Percentiles rank a stretch among this genome's conserved stretches.
phyloP scores from a whole-genome alignment of 2,797 vertebrate species.

The Coracias cyanogaster region DNA sequence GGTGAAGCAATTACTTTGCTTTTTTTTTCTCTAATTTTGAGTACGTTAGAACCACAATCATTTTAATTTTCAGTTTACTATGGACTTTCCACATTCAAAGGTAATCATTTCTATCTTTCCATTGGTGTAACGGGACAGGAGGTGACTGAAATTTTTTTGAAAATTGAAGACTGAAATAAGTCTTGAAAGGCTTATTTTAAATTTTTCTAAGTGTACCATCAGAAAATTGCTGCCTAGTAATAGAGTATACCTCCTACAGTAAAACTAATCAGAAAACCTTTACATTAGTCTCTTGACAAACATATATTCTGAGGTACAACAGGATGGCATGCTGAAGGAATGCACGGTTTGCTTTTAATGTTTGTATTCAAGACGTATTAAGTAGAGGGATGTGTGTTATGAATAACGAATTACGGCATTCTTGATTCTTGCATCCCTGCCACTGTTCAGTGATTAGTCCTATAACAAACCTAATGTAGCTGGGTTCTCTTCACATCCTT shows the following conservation, averaged over 20 bases:
- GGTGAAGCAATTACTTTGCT: background rate
- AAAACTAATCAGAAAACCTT: slow-evolving; percentile 17
- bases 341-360: background rate
- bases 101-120: background rate
- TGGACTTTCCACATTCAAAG: background rate
- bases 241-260: background rate
- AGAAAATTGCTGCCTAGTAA: background rate
- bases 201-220: background rate
- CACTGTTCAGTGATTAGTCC: background rate
- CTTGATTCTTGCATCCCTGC: background rate
- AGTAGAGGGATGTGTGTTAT: background rate
- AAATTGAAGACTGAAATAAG: background rate
- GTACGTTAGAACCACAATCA: background rate
- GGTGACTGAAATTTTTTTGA: background rate
- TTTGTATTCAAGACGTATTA: background rate
- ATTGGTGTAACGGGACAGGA: background rate
- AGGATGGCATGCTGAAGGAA: background rate
- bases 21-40: background rate
- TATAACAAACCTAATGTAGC: background rate
- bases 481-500: background rate
- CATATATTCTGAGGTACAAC: background rate
- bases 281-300: background rate
- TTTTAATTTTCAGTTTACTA: background rate
- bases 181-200: background rate
- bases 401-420: background rate